Conservation (phyloP, 1,140 invertebrate species). For the Saxidomus purpurata region DNA sequence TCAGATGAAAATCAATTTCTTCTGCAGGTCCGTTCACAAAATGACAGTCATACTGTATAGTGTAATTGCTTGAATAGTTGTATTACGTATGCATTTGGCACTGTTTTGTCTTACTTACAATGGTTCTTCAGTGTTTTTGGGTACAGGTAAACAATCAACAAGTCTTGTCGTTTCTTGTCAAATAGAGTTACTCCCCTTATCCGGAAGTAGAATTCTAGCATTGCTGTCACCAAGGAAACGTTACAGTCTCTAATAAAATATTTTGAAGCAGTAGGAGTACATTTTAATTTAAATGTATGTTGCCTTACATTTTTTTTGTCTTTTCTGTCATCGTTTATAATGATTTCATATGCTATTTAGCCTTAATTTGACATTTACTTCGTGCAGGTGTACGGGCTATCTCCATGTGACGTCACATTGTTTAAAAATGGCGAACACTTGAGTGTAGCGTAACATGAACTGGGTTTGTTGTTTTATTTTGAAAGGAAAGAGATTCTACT, state of each 20-base stretch:
- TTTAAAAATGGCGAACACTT: slow-evolving; percentile 76
- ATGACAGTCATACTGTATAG: too few relatives aligned
- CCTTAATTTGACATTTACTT: too few relatives aligned
- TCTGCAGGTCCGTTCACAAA: too few relatives aligned
- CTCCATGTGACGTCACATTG: slow-evolving; percentile 79
- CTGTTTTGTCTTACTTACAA: background rate
- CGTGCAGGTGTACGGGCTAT: slow-evolving; percentile 51
- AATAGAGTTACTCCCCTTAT: slow-evolving; percentile 44
- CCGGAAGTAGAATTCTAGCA: slow-evolving; percentile 33
- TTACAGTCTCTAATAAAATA: too few relatives aligned
- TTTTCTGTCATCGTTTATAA: too few relatives aligned
- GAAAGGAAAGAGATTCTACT: background rate
- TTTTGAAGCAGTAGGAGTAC: too few relatives aligned
- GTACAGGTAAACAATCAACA: slow-evolving; percentile 49
- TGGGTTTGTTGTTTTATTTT: slow-evolving; percentile 44
- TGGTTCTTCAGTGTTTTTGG: background rate
- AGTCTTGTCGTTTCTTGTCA: background rate
- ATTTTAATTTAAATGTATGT: too few relatives aligned
- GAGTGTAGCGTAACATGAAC: slow-evolving; percentile 19
- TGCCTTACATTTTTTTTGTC: too few relatives aligned
- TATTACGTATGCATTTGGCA: too few relatives aligned
- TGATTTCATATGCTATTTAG: too few relatives aligned
- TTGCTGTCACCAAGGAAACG: slow-evolving; percentile 36
- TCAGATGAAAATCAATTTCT: too few relatives aligned
- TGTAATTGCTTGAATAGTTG: too few relatives aligned